Conservation (phyloP, 1,140 invertebrate genomes). For the Polypedilum vanderplanki region DNA sequence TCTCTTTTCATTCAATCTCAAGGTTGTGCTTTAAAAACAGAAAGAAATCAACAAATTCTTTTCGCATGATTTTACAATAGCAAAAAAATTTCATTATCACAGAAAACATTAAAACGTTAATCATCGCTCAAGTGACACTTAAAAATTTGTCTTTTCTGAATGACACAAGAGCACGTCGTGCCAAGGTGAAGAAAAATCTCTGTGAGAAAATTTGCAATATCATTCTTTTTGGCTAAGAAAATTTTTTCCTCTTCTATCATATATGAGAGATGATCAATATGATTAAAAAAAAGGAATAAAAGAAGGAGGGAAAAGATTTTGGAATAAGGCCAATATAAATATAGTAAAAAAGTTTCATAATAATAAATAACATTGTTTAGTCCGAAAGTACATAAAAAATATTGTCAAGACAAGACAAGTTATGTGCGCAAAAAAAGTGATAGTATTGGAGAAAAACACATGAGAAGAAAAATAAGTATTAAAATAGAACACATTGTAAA, state of each 20-base stretch:
- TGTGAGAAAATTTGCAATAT: not conserved
- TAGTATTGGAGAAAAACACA: not conserved
- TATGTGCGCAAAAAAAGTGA: not conserved
- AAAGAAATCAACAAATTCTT: not conserved
- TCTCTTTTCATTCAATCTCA: not conserved
- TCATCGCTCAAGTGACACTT: not conserved
- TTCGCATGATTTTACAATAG: not conserved
- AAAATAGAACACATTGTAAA: conserved; percentile 14
- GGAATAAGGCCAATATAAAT: not conserved
- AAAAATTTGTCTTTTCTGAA: not conserved
- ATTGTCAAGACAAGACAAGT: not conserved
- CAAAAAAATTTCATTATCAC: not conserved
- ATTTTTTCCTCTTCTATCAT: not conserved
- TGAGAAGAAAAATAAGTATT: conserved; percentile 1
- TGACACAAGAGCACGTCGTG: not conserved
- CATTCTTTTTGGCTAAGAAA: not conserved
- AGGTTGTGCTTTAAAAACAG: not conserved
- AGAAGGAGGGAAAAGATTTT: too few species aligned
- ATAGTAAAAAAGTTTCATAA: conserved; percentile 14
- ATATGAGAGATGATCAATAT: not conserved
- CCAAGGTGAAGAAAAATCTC: not conserved
- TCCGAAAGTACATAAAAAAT: too few species aligned
- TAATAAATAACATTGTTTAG: not conserved
- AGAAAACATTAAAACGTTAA: not conserved
- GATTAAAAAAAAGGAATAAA: not conserved